A percentile compares a stretch with the other conserved stretches of the same genome.
These are phyloP conservation scores for Falco novaeseelandiae DNA, from an alignment of 2,797 vertebrate genomes.

Conservation along the genomic window DNA sequence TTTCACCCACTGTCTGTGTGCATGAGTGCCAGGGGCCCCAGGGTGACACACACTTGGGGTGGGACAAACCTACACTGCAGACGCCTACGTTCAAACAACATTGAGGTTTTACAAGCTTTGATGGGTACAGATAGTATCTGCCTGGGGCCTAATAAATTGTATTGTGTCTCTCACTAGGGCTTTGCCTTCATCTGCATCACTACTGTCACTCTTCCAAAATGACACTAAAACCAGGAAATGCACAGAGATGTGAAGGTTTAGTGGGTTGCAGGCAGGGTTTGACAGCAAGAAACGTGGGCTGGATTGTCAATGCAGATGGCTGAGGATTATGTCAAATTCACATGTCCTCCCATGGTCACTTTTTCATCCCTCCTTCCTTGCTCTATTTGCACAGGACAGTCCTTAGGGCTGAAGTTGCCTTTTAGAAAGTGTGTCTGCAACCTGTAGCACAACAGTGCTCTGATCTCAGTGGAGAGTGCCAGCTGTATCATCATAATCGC, in stretches of 20 bases:
- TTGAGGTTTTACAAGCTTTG: neutral
- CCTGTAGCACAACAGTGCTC: neutral
- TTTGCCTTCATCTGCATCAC: neutral
- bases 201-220: neutral
- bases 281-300: neutral
- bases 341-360: neutral
- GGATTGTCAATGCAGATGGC: neutral
- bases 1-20: neutral
- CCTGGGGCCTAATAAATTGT: neutral
- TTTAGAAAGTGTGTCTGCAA: neutral
- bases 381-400: neutral
- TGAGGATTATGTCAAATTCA: neutral
- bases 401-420: neutral
- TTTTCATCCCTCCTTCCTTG: neutral
- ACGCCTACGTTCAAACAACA: neutral
- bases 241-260: neutral
- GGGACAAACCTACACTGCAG: neutral
- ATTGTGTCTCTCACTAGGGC: neutral
- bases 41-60: fast-evolving
- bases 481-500: neutral
- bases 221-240: neutral
- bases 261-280: neutral
- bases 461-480: neutral
- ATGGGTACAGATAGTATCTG: neutral
- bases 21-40: neutral